Evolutionary conservation across 2,797 vertebrate genomes (phyloP).

Genomic region (Brachymystax lenok): DNA sequence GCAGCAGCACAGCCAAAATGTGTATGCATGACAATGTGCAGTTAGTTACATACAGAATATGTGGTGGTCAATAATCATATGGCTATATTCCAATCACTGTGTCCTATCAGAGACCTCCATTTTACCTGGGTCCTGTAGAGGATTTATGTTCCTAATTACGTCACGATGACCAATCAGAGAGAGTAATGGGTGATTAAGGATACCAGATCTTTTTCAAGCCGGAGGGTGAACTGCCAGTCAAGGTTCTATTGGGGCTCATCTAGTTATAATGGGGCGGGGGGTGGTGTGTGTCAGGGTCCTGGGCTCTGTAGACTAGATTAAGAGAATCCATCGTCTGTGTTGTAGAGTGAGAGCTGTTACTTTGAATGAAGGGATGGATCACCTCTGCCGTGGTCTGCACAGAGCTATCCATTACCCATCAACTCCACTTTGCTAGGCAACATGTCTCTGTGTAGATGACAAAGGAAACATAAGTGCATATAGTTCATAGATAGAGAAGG

Average conservation of each 20-base stretch:
- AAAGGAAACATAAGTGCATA: background rate
- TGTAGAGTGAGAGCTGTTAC: constrained; percentile 48
- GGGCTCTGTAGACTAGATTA: constrained; percentile 52
- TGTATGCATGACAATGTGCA: constrained; percentile 70
- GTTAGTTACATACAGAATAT: constrained; percentile 30
- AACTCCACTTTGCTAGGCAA: constrained; percentile 16
- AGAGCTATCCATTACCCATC: constrained; percentile 33
- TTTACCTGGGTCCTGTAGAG: constrained; percentile 60
- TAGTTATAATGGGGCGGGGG: constrained; percentile 13
- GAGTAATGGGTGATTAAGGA: constrained; percentile 75
- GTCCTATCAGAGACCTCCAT: constrained; percentile 67
- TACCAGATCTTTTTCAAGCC: constrained; percentile 66
- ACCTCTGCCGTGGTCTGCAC: constrained; percentile 34
- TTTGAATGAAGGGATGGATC: constrained; percentile 53
- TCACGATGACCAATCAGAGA: constrained; percentile 78
- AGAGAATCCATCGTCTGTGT: constrained; percentile 53
- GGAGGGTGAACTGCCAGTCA: constrained; percentile 76
- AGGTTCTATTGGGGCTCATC: constrained; percentile 62
- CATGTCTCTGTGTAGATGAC: background rate
- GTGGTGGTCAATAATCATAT: constrained; percentile 62
- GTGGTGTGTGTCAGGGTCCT: constrained; percentile 18
- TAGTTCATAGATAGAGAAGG: background rate
- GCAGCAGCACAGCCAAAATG: constrained; percentile 33
- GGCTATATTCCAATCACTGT: constrained; percentile 53
- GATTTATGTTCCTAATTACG: constrained; percentile 70